Evolutionary conservation across 2,888 invertebrate genomes (phyloP), one percentile per base, ranked within the genome.

Genomic region (Sminthurides aquaticus): DNA sequence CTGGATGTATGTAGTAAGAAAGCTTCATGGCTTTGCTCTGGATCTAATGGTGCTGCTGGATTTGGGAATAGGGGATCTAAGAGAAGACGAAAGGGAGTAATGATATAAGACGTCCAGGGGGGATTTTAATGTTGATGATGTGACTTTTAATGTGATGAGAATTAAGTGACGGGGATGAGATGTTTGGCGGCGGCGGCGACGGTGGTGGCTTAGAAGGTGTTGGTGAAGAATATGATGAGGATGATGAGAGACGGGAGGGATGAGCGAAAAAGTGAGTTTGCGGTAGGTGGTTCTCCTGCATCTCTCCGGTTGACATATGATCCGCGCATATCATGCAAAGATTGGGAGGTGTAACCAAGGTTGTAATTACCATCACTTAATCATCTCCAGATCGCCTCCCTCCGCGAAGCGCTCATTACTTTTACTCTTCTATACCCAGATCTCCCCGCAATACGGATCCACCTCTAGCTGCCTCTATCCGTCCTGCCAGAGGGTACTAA

Each of bases 301-400:
- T 60, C 63, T 57, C 34, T 29, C 49, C 28, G 49, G 57, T 63
- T 60, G 63, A 67, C 63, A 62, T 52, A 67, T 60, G 67, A 67
- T 64, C 61, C 67, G 29, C 18, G 52, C 59, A 52, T 65, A 62
- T 65, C 62, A 67, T 67, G 67, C 64, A 67, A 67, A 62, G 52
- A 59, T 62, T 68, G 60, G 68, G 62, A 68, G 68, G 67, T 67
- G 67, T 65, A 65, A 62, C 65, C 29, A 69, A 65, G 61, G 62
- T 64, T 69, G 69, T 67, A 69, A 69, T 69, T 69, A 69, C 63
- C 60, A 62, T 65, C 69, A 69, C 67, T 69, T 69, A 69, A 69
- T 69, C 69, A 67, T 69, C 60, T 57, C 52, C 59, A 67, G 62
- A 67, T 60, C 64, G 62, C 62, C 67, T 67, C 65, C 59, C 63